A percentile compares a stretch with the other conserved stretches of the same genome.
phyloP scores from a whole-genome alignment of 2,888 invertebrate species.

The Lucinisca nassula region DNA sequence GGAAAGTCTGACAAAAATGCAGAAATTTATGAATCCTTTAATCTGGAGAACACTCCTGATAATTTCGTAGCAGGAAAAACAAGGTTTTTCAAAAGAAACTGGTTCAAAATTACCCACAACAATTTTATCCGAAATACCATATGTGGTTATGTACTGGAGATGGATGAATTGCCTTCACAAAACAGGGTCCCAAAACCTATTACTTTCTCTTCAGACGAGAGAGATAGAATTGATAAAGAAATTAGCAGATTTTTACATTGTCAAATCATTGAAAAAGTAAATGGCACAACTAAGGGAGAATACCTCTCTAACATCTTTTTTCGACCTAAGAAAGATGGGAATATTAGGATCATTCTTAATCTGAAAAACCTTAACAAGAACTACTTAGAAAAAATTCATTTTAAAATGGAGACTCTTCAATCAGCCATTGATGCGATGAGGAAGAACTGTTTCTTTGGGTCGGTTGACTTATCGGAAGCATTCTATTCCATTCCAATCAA shows the following conservation, averaged over 20 bases:
- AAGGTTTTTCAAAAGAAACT: background rate
- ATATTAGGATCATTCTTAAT: slow-evolving; percentile 27
- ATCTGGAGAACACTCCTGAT: slow-evolving; percentile 15
- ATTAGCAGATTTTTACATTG: slow-evolving; percentile 21
- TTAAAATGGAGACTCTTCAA: slow-evolving; percentile 41
- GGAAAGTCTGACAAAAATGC: background rate
- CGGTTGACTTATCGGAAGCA: slow-evolving; percentile 11
- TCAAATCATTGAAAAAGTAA: slow-evolving; percentile 34
- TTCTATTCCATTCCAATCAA: slow-evolving; percentile 30
- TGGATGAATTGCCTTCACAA: slow-evolving; percentile 27
- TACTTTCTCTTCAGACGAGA: slow-evolving; percentile 14
- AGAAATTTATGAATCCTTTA: background rate
- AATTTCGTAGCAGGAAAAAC: slow-evolving; percentile 48
- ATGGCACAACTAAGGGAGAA: background rate
- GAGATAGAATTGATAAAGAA: slow-evolving; percentile 30
- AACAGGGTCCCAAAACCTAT: slow-evolving; percentile 24
- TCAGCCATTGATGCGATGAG: slow-evolving; percentile 13
- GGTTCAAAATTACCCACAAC: slow-evolving; percentile 33
- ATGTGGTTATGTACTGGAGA: slow-evolving; percentile 42
- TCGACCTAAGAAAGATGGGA: slow-evolving; percentile 22
- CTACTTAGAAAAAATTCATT: slow-evolving; percentile 16
- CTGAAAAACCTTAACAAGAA: slow-evolving; percentile 2
- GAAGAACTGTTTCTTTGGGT: slow-evolving; percentile 35
- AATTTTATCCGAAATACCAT: slow-evolving; percentile 34
- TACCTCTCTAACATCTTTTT: slow-evolving; percentile 40